These are phyloP conservation scores for Dasysyrphus tricinctus DNA, from an alignment of 2,888 invertebrate genomes.

Conservation along the genomic window DNA sequence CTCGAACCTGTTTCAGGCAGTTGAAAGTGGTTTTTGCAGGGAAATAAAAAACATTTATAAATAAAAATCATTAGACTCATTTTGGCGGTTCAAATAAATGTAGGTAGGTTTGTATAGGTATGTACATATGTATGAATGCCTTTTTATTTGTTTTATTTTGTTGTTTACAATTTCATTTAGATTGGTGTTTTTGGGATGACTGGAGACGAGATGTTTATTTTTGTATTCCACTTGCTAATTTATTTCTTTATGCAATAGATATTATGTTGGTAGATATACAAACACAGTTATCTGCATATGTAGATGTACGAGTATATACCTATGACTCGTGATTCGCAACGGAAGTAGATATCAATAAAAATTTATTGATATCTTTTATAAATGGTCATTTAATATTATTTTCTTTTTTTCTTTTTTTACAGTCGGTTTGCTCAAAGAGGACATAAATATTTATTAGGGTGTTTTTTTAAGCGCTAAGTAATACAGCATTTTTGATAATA, in stretches of 20 bases:
- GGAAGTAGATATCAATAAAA: conserved; percentile 5
- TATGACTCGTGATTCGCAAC: not conserved
- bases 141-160: not conserved
- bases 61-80: not conserved
- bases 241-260: not conserved
- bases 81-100: not conserved
- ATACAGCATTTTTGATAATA: not conserved
- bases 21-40: conserved; percentile 5
- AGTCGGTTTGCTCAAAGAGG: not conserved
- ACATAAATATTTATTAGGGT: not conserved
- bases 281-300: not conserved
- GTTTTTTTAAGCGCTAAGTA: not conserved
- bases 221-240: not conserved
- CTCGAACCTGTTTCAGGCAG: conserved; percentile 36
- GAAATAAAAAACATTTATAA: not conserved
- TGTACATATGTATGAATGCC: not conserved
- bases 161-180: conserved; percentile 15
- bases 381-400: not conserved
- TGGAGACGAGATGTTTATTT: not conserved
- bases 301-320: not conserved
- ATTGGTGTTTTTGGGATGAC: not conserved
- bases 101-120: too few relatives aligned
- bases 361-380: conserved; percentile 8
- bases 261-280: not conserved
- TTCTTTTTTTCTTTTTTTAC: not conserved